A percentile compares a stretch with the other conserved stretches of the same genome.
phyloP scores from a whole-genome alignment of 2,888 invertebrate species.

The Spatulosminthurus flaviceps region DNA sequence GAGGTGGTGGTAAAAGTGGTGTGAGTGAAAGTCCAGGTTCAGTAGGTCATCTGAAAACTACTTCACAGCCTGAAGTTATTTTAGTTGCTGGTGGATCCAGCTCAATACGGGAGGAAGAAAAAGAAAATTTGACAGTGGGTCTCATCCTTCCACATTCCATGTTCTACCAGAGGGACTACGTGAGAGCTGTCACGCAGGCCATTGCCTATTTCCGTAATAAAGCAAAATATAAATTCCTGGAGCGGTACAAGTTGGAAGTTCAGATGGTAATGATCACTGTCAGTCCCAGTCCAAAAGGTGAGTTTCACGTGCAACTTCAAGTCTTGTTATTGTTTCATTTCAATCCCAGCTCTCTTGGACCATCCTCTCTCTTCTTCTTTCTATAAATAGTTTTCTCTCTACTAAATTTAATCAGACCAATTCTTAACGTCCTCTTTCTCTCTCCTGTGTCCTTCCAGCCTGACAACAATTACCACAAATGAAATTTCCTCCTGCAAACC shows the following conservation, averaged over 20 bases:
- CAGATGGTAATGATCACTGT: conserved; percentile 75
- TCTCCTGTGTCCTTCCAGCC: too few relatives aligned
- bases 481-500: too few relatives aligned
- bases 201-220: conserved; percentile 72
- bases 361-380: too few relatives aligned
- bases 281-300: conserved; percentile 80
- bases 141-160: conserved; percentile 80
- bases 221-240: conserved; percentile 72
- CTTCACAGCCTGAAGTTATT: conserved; percentile 23
- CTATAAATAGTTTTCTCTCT: too few relatives aligned
- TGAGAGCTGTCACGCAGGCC: conserved; percentile 73
- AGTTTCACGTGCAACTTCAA: conserved; percentile 64
- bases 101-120: conserved; percentile 33
- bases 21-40: neutral
- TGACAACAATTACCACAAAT: too few relatives aligned
- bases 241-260: conserved; percentile 75
- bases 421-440: too few relatives aligned
- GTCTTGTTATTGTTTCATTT: too few relatives aligned
- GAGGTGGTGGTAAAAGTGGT: neutral
- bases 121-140: conserved; percentile 68
- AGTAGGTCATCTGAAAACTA: neutral
- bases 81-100: conserved; percentile 16
- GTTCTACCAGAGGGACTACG: conserved; percentile 78
- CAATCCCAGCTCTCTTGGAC: too few relatives aligned
- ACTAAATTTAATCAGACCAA: too few relatives aligned